Percentiles rank a stretch among this genome's conserved stretches.
phyloP scores from a whole-genome alignment of 2,113 vertebrate species.

The Ciconia boyciana region DNA sequence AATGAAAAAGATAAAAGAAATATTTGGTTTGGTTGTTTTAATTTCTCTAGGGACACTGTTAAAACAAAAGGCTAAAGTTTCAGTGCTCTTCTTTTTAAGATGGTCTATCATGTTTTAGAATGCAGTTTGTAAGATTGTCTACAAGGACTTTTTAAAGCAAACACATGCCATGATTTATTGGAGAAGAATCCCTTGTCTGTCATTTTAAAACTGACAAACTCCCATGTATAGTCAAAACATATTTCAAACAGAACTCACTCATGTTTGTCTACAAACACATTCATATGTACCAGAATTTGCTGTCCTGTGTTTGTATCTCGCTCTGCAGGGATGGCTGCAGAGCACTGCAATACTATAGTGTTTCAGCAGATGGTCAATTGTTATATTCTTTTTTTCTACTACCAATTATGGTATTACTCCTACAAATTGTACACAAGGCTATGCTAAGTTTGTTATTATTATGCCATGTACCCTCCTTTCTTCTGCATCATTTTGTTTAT shows the following conservation, averaged over 20 bases:
- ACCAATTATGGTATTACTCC: neutral
- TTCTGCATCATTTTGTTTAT: neutral
- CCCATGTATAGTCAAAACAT: neutral
- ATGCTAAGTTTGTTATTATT: neutral
- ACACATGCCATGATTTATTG: neutral
- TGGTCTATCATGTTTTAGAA: neutral
- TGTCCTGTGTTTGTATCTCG: rapidly evolving
- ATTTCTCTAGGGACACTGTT: neutral
- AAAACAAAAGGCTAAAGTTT: neutral
- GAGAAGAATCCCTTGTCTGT: neutral
- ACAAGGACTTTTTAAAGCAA: neutral
- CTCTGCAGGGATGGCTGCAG: neutral
- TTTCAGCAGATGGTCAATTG: neutral
- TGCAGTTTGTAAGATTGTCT: neutral
- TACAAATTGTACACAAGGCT: neutral
- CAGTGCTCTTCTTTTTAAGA: neutral
- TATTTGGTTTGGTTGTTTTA: neutral
- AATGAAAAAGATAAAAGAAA: neutral
- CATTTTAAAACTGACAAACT: neutral
- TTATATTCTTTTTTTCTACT: neutral
- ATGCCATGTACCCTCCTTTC: neutral
- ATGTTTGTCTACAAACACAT: neutral
- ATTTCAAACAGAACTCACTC: neutral
- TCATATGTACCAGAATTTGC: neutral
- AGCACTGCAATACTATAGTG: rapidly evolving